Base-by-base conservation (phyloP, 2,888 invertebrate species). In the Eilema griseolum region DNA sequence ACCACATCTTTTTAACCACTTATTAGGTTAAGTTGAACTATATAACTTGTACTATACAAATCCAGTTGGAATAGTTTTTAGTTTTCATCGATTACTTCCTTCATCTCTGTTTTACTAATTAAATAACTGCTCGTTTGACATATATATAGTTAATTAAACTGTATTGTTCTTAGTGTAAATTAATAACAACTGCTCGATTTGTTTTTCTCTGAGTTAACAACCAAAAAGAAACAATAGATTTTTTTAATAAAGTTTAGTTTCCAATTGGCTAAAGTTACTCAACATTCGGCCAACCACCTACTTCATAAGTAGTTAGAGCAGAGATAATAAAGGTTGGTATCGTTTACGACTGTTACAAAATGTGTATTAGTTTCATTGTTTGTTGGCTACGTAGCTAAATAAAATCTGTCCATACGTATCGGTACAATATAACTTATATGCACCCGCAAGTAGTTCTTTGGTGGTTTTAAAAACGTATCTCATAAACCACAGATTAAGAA, bases 11-110 rank as follows among this genome's bases (percentile, higher is more conserved):
- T 41, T 63, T 59, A 57, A 72, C 4, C 3, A 66, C 70, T 69
- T 71, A 78, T 61, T 75, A 84, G 84, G 83, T 85, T 84, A 84
- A 79, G 79, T 76, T 52, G 66, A 62, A 31, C 60, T n/a, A n/a
- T 4, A 23, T 46, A 1, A 8, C 12, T 1, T 16, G 56, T 20
- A 52, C 12, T 33, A 16, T n/a, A 24, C 37, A 31, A 26, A 46
- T 61, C 61, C 52, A 46, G 46, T 62, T 66, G 56, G 28, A 31
- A 8, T 73, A 74, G 37, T 59, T 57, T 12, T n/a, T 75, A 76
- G 74, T 74, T 76, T 74, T 57, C 24, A n/a, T 67, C 52, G 66
- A 70, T 37, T 65, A 56, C 23, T 67, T 72, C 77, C 64, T 67
- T 70, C 26, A 31, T 23, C 20, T 57, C 20, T 79, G 63, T 11